phyloP scores from a whole-genome alignment of 2,888 invertebrate species.

The Campoplex nolae region DNA sequence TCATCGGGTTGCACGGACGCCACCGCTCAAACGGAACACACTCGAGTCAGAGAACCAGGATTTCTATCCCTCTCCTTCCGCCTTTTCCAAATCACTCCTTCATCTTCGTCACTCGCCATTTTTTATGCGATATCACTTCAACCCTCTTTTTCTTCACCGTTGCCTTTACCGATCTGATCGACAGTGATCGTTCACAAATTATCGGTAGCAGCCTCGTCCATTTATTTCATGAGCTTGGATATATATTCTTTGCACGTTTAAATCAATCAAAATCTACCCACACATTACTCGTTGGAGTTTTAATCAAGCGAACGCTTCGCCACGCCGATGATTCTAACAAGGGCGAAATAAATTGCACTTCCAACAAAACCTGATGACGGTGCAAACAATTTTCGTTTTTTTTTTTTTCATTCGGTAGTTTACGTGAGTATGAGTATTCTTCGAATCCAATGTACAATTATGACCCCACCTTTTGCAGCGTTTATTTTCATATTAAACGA shows the following conservation, averaged over 20 bases:
- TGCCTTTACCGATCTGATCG: neutral
- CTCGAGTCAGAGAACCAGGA: conserved; percentile 38
- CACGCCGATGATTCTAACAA: neutral
- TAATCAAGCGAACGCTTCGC: neutral
- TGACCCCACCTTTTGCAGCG: neutral
- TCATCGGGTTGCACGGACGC: conserved; percentile 82
- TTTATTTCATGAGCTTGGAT: neutral
- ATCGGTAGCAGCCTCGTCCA: neutral
- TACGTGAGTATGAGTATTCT: neutral
- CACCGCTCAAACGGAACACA: conserved; percentile 41
- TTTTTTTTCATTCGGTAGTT: neutral
- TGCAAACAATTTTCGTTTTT: neutral
- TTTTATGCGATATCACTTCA: neutral
- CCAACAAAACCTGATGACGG: neutral
- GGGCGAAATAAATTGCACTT: neutral
- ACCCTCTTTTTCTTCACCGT: neutral
- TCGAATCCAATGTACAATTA: neutral
- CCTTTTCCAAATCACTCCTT: conserved; percentile 25
- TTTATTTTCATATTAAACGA: neutral
- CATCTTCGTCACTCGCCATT: neutral
- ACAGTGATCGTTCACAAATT: neutral
- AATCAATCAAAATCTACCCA: conserved; percentile 8
- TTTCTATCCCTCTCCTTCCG: conserved; percentile 27
- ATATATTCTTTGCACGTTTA: neutral
- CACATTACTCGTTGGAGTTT: neutral